Percentiles rank a stretch among this genome's conserved stretches.
These are phyloP conservation scores for Harmothoe impar DNA, from an alignment of 2,888 invertebrate genomes.

Conservation along the genomic window DNA sequence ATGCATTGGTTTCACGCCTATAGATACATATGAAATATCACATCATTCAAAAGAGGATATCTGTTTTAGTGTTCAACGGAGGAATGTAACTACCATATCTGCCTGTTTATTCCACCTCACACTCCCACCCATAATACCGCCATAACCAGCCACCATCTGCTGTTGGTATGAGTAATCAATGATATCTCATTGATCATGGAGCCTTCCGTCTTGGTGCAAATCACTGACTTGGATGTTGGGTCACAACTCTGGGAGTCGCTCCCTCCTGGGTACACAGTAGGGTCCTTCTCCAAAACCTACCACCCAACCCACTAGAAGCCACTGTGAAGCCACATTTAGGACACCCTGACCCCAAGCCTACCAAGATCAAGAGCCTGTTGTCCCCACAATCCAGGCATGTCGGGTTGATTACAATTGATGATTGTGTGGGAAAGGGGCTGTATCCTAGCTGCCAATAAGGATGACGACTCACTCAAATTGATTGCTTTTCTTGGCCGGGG, in stretches of 20 bases:
- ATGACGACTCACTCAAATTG: neutral
- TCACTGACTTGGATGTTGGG: neutral
- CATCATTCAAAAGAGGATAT: too few species aligned
- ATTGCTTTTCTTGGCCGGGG: neutral
- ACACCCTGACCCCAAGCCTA: neutral
- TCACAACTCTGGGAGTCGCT: neutral
- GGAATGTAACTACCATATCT: too few species aligned
- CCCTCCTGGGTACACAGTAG: neutral
- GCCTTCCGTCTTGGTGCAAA: neutral
- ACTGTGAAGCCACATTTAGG: neutral
- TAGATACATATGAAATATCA: too few species aligned
- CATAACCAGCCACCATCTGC: too few species aligned
- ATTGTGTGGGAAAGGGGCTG: neutral
- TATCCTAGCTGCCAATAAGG: constrained; percentile 8
- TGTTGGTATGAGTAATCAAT: neutral
- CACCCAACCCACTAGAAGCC: neutral
- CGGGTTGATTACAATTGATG: constrained; percentile 7
- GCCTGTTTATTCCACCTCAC: too few species aligned
- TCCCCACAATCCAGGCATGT: neutral
- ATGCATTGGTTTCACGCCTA: too few species aligned
- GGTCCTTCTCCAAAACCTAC: neutral
- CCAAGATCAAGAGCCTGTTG: neutral
- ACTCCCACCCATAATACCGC: too few species aligned
- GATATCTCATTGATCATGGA: constrained; percentile 2
- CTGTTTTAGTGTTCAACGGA: too few species aligned